Percentiles rank a stretch among this genome's conserved stretches.
Evolutionary conservation across 2,797 vertebrate genomes (phyloP).

Genomic region (Cephalopachus bancanus): DNA sequence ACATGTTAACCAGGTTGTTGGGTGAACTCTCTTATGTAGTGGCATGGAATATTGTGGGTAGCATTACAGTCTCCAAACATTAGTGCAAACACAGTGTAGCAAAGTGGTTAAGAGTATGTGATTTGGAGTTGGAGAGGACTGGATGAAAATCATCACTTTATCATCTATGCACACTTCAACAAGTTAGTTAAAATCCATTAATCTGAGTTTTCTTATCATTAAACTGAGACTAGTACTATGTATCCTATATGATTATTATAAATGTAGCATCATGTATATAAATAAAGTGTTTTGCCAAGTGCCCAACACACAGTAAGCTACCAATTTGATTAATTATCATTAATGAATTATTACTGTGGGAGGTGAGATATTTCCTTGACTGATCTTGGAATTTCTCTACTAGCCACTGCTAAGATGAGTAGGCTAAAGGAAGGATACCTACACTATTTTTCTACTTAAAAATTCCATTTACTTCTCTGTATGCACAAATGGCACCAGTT

Average conservation of each 20-base stretch:
- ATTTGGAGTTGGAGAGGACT: background rate
- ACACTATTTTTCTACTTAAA: background rate
- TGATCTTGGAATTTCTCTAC: conserved; percentile 11
- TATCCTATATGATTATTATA: background rate
- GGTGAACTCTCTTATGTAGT: background rate
- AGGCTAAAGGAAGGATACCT: background rate
- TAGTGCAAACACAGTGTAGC: background rate
- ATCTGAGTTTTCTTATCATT: background rate
- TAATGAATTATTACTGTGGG: background rate
- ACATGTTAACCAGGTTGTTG: background rate
- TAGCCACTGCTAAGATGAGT: background rate
- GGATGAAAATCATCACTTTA: background rate
- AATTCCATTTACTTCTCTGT: background rate
- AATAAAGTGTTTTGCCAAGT: background rate
- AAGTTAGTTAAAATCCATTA: background rate
- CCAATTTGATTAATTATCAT: background rate
- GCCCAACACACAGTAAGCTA: background rate
- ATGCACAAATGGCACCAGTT: background rate
- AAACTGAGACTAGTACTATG: background rate
- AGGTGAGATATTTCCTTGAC: background rate
- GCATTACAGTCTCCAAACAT: background rate
- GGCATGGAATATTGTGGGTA: background rate
- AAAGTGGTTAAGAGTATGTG: background rate
- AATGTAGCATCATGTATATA: background rate
- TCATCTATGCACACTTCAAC: background rate